Percentiles rank a stretch among this genome's conserved stretches.
phyloP scores from a whole-genome alignment of 2,888 invertebrate species.

The Sinodicranocentrus sp. region DNA sequence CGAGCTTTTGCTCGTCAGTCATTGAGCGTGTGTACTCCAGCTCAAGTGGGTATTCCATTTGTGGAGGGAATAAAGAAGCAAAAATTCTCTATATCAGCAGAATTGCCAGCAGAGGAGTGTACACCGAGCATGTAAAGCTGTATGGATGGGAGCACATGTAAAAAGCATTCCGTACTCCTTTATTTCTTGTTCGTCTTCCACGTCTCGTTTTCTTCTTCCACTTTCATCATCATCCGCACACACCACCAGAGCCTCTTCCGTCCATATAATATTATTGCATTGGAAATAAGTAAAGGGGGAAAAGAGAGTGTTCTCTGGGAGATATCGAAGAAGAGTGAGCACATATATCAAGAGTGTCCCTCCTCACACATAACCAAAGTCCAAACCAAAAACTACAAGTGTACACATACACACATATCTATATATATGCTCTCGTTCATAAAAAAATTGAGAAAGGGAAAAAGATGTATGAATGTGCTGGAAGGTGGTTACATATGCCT shows the following conservation, averaged over 20 bases:
- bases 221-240: conserved; percentile 35
- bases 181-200: background rate
- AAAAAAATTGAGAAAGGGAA: conserved; percentile 2
- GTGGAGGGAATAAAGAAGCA: conserved; percentile 13
- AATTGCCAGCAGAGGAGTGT: background rate
- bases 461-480: background rate
- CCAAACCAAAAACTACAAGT: conserved; percentile 52
- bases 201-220: conserved; percentile 27
- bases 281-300: conserved; percentile 36
- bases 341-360: conserved; percentile 40
- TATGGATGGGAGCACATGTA: conserved; percentile 8
- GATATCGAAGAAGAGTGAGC: conserved; percentile 38
- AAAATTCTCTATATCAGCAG: conserved; percentile 19
- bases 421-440: conserved; percentile 9
- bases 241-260: conserved; percentile 20
- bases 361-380: conserved; percentile 49
- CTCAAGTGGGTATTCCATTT: conserved; percentile 44
- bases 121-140: background rate
- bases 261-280: conserved; percentile 51
- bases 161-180: conserved; percentile 1
- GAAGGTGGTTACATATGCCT: background rate
- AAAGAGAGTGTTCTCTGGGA: conserved; percentile 32
- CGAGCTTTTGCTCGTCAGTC: background rate
- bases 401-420: conserved; percentile 28
- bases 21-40: conserved; percentile 21